Evolutionary conservation across 2,797 vertebrate species (phyloP).

Genomic region (Sylvilagus floridanus): DNA sequence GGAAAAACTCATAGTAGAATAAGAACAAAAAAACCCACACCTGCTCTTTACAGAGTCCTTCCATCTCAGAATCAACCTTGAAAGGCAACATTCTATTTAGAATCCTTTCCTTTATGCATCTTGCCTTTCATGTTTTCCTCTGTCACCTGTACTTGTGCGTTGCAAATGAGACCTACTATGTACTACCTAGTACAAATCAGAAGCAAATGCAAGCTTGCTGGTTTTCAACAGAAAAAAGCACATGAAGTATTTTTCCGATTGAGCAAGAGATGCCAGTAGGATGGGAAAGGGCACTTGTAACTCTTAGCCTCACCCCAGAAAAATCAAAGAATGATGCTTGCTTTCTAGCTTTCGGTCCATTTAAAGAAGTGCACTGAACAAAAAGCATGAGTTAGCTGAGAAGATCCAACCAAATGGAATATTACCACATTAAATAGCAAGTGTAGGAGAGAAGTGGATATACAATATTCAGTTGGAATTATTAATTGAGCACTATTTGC

Average conservation of each 20-base stretch:
- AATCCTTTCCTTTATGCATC: background rate
- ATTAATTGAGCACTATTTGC: background rate
- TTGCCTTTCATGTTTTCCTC: background rate
- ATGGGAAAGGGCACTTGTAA: background rate
- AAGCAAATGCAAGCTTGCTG: background rate
- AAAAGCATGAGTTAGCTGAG: background rate
- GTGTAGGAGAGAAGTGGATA: background rate
- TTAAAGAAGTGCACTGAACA: background rate
- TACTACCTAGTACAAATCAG: background rate
- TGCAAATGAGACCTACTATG: background rate
- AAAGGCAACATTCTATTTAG: constrained; percentile 50
- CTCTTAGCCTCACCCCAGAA: background rate
- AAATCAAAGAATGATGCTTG: background rate
- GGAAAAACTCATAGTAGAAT: constrained; percentile 51
- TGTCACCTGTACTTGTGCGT: background rate
- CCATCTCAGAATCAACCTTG: constrained; percentile 20
- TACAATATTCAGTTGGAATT: background rate
- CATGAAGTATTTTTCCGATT: background rate
- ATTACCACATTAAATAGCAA: background rate
- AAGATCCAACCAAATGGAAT: background rate
- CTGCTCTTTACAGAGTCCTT: constrained; percentile 54
- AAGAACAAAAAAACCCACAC: background rate
- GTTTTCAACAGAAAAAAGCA: background rate
- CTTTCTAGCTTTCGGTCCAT: background rate
- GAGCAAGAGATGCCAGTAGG: background rate